These are phyloP conservation scores for Pipistrellus kuhlii DNA, from an alignment of 2,797 vertebrate species.

Conservation along the genomic window DNA sequence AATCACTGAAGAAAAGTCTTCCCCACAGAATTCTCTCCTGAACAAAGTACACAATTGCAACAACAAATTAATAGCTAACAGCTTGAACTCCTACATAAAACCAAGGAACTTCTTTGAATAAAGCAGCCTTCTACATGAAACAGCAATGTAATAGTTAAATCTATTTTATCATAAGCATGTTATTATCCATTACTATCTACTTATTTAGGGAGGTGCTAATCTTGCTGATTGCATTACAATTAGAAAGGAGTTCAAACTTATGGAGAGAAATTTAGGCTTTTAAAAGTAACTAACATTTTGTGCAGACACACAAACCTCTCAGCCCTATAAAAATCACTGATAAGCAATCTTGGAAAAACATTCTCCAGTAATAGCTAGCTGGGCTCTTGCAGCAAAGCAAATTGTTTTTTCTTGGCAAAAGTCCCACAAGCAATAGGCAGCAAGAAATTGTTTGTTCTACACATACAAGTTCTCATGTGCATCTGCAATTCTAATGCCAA, in stretches of 20 bases:
- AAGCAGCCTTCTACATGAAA: constrained; percentile 45
- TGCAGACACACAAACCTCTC: constrained; percentile 74
- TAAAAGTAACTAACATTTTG: constrained; percentile 80
- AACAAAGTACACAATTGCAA: constrained; percentile 55
- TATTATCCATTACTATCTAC: constrained; percentile 71
- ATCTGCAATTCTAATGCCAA: constrained; percentile 79
- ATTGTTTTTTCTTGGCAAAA: constrained; percentile 83
- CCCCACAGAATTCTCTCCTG: constrained; percentile 44
- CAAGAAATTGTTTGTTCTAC: constrained; percentile 79
- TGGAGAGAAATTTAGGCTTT: constrained; percentile 66
- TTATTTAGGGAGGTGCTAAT: constrained; percentile 66
- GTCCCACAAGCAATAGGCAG: constrained; percentile 79
- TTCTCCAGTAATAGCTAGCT: constrained; percentile 80
- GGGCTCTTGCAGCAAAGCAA: constrained; percentile 80
- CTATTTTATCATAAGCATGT: constrained; percentile 75
- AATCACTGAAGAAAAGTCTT: constrained; percentile 45
- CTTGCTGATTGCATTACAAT: constrained; percentile 66
- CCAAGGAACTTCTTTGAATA: constrained; percentile 36
- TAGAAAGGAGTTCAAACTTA: constrained; percentile 59
- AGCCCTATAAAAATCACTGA: constrained; percentile 80
- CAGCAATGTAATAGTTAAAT: constrained; percentile 62
- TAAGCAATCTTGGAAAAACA: constrained; percentile 82
- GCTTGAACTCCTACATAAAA: constrained; percentile 56
- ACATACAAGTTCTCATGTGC: constrained; percentile 68
- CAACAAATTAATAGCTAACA: constrained; percentile 68